Conservation (phyloP, 2,888 invertebrate genomes). For the Leistus spinibarbis region DNA sequence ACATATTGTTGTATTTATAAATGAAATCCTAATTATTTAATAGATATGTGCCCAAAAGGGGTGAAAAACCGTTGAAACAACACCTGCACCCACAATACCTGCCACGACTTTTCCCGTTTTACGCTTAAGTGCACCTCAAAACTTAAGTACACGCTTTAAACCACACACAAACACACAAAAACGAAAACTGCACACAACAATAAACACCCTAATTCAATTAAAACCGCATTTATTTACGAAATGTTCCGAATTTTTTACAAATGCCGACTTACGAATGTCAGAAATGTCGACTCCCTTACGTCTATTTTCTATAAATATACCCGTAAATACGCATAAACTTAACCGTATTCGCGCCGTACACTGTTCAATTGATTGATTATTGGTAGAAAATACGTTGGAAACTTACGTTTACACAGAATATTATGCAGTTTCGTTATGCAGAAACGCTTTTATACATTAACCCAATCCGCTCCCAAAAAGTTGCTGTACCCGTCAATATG, state of each 20-base stretch:
- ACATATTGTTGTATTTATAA: not conserved
- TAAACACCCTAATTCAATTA: no score
- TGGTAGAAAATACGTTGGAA: constrained; percentile 12
- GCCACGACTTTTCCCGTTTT: not conserved
- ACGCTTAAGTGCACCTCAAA: not conserved
- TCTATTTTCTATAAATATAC: constrained; percentile 28
- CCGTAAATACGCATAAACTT: constrained; percentile 29
- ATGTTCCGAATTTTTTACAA: constrained; percentile 30
- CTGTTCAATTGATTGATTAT: constrained; percentile 14
- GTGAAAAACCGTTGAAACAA: not conserved
- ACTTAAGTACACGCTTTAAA: not conserved
- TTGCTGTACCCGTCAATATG: constrained; percentile 79
- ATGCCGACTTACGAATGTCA: constrained; percentile 38
- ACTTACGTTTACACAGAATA: constrained; percentile 52
- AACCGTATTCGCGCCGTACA: not conserved
- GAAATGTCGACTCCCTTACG: constrained; percentile 32
- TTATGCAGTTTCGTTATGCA: constrained; percentile 60
- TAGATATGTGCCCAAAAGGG: not conserved
- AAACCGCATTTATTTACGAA: no score
- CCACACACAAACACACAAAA: not conserved
- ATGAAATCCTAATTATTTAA: not conserved
- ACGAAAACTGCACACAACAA: no score
- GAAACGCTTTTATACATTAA: constrained; percentile 72
- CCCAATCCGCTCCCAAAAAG: constrained; percentile 69
- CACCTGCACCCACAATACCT: not conserved